These are phyloP conservation scores for Boloria selene DNA, from an alignment of 2,888 invertebrate species.

Conservation along the genomic window DNA sequence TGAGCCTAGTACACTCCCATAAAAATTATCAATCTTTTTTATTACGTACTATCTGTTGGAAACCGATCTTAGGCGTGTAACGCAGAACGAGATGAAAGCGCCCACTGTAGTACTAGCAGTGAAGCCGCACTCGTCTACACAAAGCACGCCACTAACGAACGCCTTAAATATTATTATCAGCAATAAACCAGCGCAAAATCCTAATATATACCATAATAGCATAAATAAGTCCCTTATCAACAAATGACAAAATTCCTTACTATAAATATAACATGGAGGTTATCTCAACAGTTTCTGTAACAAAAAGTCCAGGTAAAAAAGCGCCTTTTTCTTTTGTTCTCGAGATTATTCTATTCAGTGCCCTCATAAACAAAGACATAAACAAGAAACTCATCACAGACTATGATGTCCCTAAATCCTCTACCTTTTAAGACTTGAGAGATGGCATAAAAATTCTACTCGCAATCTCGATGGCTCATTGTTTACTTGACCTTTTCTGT, in stretches of 20 bases:
- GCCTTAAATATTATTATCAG: no score
- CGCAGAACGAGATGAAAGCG: no score
- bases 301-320: slow-evolving; percentile 31
- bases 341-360: slow-evolving; percentile 58
- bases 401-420: slow-evolving; percentile 57
- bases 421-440: slow-evolving; percentile 50
- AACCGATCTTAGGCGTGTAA: no score
- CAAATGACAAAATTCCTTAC: slow-evolving; percentile 30
- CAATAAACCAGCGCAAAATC: background rate
- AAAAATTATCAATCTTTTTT: no score
- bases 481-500: slow-evolving; percentile 17
- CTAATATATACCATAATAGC: background rate
- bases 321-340: slow-evolving; percentile 40
- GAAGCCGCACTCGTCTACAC: no score
- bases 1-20: no score
- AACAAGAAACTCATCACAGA: slow-evolving; percentile 52
- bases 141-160: no score
- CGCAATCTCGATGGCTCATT: slow-evolving; percentile 44
- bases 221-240: slow-evolving; percentile 28
- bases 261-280: slow-evolving; percentile 32
- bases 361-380: slow-evolving; percentile 48
- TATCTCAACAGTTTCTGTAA: slow-evolving; percentile 34
- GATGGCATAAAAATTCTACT: slow-evolving; percentile 57
- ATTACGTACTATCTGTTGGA: no score
- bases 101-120: no score